Base-by-base conservation (phyloP, 2,113 vertebrate genomes). In the Xiphophorus couchianus region DNA sequence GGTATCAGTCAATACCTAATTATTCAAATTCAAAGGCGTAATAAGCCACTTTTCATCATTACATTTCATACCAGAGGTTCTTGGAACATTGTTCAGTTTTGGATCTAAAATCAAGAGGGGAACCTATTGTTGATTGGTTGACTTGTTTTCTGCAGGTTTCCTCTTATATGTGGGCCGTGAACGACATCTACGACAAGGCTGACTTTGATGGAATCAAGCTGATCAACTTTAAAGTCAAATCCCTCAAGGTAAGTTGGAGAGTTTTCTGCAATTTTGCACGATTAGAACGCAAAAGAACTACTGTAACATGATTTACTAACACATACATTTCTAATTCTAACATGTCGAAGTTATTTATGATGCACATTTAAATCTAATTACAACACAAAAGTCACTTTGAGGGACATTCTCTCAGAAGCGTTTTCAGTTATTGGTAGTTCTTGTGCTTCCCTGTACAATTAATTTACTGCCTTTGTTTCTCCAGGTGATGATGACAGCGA, bases 201-300 rank as follows among this genome's bases (percentile, higher is more conserved):
- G 91, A 95, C 69, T 95, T 96, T 78, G 87, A 91, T 0, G 94
- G 92, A 28, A 92, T 96, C 73, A 78, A 90, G 62, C 66, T 95
- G 76, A 84, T 96, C 72, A 94, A 96, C 89, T 96, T 96, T 78
- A 94, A 92, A 94, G 94, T 96, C 33, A 96, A 96, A 88, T 91
- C 90, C 7, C 89, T 96, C 29, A 84, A 3, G 0, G 95, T 96
- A 92, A 94, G 94, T 79, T 54, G 51, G 15, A 54, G 22, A 54
- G 51, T 58, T 58, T 58, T n/a, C 51, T 58, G 22, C 22, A n/a
- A 58, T 58, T 58, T 58, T n/a, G 25, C 7, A n/a, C 1, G 22
- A 9, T 22, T n/a, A 10, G 4, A 0, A 48, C 6, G 69, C 44
- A 14, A 33, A 17, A 28, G 11, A 74, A 27, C 22, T 37, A 5